These are phyloP conservation scores for Noctua janthina DNA, from an alignment of 2,888 invertebrate genomes.

Conservation along the genomic window DNA sequence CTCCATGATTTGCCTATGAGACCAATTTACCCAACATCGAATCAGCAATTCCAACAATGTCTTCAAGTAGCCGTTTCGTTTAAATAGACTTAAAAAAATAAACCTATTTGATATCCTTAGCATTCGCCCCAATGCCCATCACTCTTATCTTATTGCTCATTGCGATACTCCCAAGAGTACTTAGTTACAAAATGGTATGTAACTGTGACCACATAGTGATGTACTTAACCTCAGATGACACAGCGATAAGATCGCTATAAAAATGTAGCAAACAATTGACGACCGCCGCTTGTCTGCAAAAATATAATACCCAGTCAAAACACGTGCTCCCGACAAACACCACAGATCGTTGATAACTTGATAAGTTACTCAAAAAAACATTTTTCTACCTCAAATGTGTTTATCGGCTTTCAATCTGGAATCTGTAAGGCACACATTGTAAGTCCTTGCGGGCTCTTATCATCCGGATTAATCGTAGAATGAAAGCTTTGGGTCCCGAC, in stretches of 20 bases:
- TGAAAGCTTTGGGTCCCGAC: slow-evolving; percentile 81
- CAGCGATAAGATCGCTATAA: slow-evolving; percentile 74
- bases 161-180: slow-evolving; percentile 57
- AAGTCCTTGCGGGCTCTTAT: slow-evolving; percentile 86
- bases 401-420: slow-evolving; percentile 88
- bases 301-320: slow-evolving; percentile 84
- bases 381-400: slow-evolving; percentile 84
- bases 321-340: slow-evolving; percentile 83
- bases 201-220: slow-evolving; percentile 64
- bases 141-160: slow-evolving; percentile 52
- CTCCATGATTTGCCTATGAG: background rate
- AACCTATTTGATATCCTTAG: slow-evolving; percentile 39
- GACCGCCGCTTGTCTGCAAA: slow-evolving; percentile 75
- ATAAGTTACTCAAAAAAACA: slow-evolving; percentile 82
- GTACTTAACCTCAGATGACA: slow-evolving; percentile 76
- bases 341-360: slow-evolving; percentile 77
- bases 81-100: slow-evolving; percentile 34
- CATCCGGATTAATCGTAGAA: slow-evolving; percentile 84
- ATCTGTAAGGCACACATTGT: slow-evolving; percentile 89
- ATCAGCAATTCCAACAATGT: slow-evolving; percentile 39
- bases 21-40: background rate
- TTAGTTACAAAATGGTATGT: slow-evolving; percentile 64
- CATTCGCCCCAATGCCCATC: slow-evolving; percentile 49
- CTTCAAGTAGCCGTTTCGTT: slow-evolving; percentile 31
- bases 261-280: slow-evolving; percentile 80